These are phyloP conservation scores for Xestia c-nigrum DNA, from an alignment of 2,888 invertebrate species.

Conservation along the genomic window DNA sequence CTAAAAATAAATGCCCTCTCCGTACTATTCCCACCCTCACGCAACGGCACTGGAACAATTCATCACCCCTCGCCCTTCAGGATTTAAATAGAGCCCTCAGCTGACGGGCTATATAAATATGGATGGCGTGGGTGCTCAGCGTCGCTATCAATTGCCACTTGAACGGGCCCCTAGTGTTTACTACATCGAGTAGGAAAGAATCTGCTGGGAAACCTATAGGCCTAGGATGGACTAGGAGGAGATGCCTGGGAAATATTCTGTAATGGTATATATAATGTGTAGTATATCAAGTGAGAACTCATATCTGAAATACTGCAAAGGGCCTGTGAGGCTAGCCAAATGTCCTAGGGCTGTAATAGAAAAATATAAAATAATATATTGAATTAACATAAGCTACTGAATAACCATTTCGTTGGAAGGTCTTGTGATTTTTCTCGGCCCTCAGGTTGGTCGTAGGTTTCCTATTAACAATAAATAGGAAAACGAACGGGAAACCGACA, in stretches of 20 bases:
- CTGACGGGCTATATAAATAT: conserved; percentile 56
- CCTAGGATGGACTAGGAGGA: background rate
- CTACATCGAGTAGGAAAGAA: background rate
- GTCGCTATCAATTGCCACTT: conserved; percentile 56
- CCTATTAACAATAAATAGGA: background rate
- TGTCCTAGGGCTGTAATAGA: background rate
- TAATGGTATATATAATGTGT: background rate
- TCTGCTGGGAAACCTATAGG: background rate
- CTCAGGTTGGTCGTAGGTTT: background rate
- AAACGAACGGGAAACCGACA: background rate
- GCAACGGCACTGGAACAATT: conserved; percentile 45
- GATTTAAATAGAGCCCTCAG: conserved; percentile 57
- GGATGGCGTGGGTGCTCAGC: conserved; percentile 34
- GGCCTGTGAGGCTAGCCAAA: background rate
- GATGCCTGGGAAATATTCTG: background rate
- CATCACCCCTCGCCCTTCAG: conserved; percentile 43
- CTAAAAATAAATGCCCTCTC: background rate
- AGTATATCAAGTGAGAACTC: background rate
- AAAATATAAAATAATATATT: background rate
- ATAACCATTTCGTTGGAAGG: background rate
- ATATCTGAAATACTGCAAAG: background rate
- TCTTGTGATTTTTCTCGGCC: background rate
- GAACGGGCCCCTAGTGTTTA: conserved; percentile 44
- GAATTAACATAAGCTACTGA: background rate
- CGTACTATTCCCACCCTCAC: conserved; percentile 24